Evolutionary conservation across 2,888 invertebrate genomes (phyloP).

Genomic region (Nomada fucata): DNA sequence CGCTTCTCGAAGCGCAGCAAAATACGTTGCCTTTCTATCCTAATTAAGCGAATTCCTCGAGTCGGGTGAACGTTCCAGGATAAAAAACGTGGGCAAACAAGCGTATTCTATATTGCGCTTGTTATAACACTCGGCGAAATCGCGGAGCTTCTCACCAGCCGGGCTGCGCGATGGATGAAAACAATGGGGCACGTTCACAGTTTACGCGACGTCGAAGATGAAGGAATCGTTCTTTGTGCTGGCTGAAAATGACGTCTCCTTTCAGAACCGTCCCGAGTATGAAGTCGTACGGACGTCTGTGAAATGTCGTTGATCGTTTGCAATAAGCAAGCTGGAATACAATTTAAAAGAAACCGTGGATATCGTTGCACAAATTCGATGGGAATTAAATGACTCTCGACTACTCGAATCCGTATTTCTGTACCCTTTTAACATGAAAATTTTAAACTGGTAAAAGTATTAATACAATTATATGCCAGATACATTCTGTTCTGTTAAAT

Average conservation of each 20-base stretch:
- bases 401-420: no score
- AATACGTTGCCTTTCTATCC: background rate
- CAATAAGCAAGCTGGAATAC: no score
- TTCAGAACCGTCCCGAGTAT: no score
- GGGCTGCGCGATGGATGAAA: background rate
- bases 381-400: no score
- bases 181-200: constrained; percentile 4
- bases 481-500: background rate
- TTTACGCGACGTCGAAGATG: background rate
- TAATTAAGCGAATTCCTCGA: background rate
- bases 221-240: no score
- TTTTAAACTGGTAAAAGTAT: no score
- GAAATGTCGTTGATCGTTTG: no score
- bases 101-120: background rate
- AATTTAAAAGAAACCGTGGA: background rate
- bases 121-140: background rate
- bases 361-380: no score
- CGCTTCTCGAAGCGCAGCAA: background rate
- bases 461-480: background rate
- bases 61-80: background rate
- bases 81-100: constrained; percentile 6
- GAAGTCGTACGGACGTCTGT: no score
- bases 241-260: no score
- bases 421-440: no score
- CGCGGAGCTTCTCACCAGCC: no score